Conservation (phyloP, 2,888 invertebrate species). For the Zaprionus bogoriensis region DNA sequence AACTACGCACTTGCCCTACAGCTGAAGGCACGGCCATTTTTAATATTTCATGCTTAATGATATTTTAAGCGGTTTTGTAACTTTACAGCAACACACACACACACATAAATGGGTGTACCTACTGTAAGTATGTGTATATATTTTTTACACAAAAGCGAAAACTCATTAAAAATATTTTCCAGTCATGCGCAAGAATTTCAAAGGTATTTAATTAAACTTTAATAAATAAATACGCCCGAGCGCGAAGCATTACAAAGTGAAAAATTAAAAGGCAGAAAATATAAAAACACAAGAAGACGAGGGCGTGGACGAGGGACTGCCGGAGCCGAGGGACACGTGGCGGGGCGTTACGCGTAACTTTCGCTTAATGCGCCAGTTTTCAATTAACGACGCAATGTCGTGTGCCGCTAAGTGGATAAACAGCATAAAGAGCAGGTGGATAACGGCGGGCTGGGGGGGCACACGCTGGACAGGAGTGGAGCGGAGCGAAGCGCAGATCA, state of each 20-base stretch:
- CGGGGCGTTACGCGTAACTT: slow-evolving; percentile 20
- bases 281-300: slow-evolving; percentile 31
- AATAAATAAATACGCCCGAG: slow-evolving; percentile 57
- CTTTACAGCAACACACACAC: slow-evolving; percentile 30
- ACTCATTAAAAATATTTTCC: slow-evolving; percentile 73
- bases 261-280: slow-evolving; percentile 51
- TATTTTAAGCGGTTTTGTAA: slow-evolving; percentile 38
- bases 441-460: neutral
- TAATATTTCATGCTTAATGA: slow-evolving; percentile 18
- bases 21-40: slow-evolving; percentile 1
- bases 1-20: neutral
- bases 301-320: neutral
- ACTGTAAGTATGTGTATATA: slow-evolving; percentile 12
- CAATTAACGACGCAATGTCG: slow-evolving; percentile 65
- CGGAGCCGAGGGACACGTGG: neutral
- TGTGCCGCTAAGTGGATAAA: slow-evolving; percentile 68
- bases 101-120: slow-evolving; percentile 6
- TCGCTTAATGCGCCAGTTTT: slow-evolving; percentile 70
- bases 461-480: neutral
- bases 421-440: slow-evolving; percentile 13
- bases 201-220: slow-evolving; percentile 76
- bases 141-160: slow-evolving; percentile 59
- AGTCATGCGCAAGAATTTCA: slow-evolving; percentile 66
- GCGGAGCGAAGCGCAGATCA: neutral
- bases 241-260: slow-evolving; percentile 40